Percentiles rank a stretch among this genome's conserved stretches.
Evolutionary conservation across 2,797 vertebrate species (phyloP).

Genomic region (Aeoliscus strigatus): DNA sequence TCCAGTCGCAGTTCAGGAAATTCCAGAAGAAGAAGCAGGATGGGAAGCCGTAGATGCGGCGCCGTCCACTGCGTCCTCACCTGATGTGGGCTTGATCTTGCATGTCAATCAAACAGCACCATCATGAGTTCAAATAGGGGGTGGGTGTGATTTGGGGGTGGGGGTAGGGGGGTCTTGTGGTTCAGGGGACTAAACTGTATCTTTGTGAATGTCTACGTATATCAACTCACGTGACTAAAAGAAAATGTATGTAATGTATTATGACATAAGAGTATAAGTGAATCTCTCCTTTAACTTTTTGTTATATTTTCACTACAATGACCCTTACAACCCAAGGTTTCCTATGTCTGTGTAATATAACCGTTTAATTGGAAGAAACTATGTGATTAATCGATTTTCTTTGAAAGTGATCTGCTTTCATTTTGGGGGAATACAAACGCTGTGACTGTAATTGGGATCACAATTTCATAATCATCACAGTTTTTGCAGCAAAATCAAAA

Average conservation of each 20-base stretch:
- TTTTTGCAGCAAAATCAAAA: too few species aligned
- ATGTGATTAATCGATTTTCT: too few species aligned
- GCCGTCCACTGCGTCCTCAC: slow-evolving; percentile 39
- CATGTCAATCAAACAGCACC: slow-evolving; percentile 70
- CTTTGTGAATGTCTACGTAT: slow-evolving; percentile 51
- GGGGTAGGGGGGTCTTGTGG: slow-evolving; percentile 6
- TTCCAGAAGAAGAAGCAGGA: slow-evolving; percentile 96
- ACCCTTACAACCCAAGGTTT: too few species aligned
- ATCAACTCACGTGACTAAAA: slow-evolving; percentile 7
- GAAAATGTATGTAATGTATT: slow-evolving; percentile 25
- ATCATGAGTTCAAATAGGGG: slow-evolving; percentile 52
- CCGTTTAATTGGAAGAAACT: too few species aligned
- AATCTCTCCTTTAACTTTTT: slow-evolving; percentile 26
- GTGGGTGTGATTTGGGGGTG: slow-evolving; percentile 8
- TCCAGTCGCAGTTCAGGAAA: slow-evolving; percentile 98
- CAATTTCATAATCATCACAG: too few species aligned
- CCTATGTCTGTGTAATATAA: slow-evolving; percentile 32
- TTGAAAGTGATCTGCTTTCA: too few species aligned
- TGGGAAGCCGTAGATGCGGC: slow-evolving; percentile 79
- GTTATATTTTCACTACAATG: slow-evolving; percentile 18
- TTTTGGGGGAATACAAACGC: too few species aligned
- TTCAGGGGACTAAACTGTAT: slow-evolving; percentile 15
- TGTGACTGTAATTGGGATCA: too few species aligned
- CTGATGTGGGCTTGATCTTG: slow-evolving; percentile 54
- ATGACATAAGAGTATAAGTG: slow-evolving; percentile 23